A percentile compares a stretch with the other conserved stretches of the same genome.
phyloP scores from a whole-genome alignment of 2,888 invertebrate genomes.

The Lycaena phlaeas region DNA sequence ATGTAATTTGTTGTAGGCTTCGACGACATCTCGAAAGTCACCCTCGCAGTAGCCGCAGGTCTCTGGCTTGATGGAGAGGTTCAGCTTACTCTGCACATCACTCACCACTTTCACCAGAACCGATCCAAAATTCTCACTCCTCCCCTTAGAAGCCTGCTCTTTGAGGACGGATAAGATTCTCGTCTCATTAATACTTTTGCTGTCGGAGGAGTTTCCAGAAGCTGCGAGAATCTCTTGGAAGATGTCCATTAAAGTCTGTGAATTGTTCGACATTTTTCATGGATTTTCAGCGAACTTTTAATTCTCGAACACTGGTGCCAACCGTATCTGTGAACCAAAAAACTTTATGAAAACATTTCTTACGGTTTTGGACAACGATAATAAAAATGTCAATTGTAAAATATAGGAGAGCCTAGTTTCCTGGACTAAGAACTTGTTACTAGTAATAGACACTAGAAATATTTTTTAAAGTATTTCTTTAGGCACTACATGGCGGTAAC shows the following conservation, averaged over 20 bases:
- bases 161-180: constrained; percentile 48
- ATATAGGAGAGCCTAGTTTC: no score
- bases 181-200: constrained; percentile 41
- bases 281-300: no score
- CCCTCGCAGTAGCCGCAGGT: constrained; percentile 74
- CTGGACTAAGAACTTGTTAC: no score
- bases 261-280: constrained; percentile 50
- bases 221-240: constrained; percentile 61
- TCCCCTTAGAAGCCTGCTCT: constrained; percentile 41
- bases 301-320: no score
- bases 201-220: constrained; percentile 51
- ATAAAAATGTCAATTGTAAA: no score
- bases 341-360: background rate
- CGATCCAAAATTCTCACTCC: constrained; percentile 41
- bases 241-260: constrained; percentile 50
- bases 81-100: constrained; percentile 44
- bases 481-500: no score
- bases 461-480: no score
- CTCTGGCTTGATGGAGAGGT: constrained; percentile 39
- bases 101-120: constrained; percentile 49
- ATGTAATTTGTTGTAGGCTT: constrained; percentile 80
- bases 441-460: no score
- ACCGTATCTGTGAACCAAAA: no score
- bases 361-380: no score
- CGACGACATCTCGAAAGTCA: constrained; percentile 71